Evolutionary conservation across 2,888 invertebrate species (phyloP).

Genomic region (Lamellibrachia columna): DNA sequence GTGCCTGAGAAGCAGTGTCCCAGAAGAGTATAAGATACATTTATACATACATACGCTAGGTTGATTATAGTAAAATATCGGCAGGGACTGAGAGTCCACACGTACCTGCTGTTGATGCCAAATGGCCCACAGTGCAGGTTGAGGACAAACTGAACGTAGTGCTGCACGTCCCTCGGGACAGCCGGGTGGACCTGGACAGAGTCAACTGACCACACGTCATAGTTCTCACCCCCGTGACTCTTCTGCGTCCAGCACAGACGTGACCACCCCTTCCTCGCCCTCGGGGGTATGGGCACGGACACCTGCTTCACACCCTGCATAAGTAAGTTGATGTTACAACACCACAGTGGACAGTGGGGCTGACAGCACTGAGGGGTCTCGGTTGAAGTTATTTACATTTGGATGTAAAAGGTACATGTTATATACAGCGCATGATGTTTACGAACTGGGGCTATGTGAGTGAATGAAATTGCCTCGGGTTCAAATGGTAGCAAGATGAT

Average conservation of each 20-base stretch:
- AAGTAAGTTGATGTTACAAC: not conserved
- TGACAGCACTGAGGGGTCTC: too few relatives aligned
- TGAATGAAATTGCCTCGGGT: not conserved
- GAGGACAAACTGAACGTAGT: slow-evolving; percentile 36
- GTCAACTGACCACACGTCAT: slow-evolving; percentile 63
- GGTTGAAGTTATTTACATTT: too few relatives aligned
- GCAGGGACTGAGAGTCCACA: not conserved
- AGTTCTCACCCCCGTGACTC: slow-evolving; percentile 50
- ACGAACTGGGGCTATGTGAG: too few relatives aligned
- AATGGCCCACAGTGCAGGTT: slow-evolving; percentile 33
- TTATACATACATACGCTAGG: too few relatives aligned
- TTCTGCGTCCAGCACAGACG: slow-evolving; percentile 64
- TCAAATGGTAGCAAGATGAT: not conserved
- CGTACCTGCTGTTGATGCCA: slow-evolving; percentile 20
- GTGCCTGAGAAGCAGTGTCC: too few relatives aligned
- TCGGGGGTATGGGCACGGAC: slow-evolving; percentile 25
- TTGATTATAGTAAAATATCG: too few relatives aligned
- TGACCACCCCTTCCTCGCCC: slow-evolving; percentile 20
- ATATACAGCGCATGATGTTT: too few relatives aligned
- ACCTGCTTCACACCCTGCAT: slow-evolving; percentile 20
- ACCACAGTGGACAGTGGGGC: not conserved
- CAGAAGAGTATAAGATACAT: too few relatives aligned
- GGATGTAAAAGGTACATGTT: too few relatives aligned
- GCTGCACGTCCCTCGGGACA: not conserved
- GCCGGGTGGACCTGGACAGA: slow-evolving; percentile 46